phyloP scores from a whole-genome alignment of 2,797 vertebrate species.

The Danionella dracula region DNA sequence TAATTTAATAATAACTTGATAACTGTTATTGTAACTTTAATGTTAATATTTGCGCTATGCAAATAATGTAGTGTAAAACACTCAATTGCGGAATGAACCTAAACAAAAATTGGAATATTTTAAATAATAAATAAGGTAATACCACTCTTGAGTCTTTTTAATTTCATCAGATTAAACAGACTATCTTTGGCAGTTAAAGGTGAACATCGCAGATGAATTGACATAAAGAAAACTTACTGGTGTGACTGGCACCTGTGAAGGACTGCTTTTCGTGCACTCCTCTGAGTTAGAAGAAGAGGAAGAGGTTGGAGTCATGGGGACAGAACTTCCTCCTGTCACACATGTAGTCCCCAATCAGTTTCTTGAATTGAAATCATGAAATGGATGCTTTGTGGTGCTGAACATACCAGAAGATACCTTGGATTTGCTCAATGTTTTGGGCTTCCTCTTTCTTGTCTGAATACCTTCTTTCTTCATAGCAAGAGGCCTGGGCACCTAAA shows the following conservation, averaged over 20 bases:
- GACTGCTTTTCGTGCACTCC: conserved; percentile 90
- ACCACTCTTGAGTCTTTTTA: no score
- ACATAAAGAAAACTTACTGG: conserved; percentile 73
- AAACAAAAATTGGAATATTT: no score
- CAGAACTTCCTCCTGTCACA: conserved; percentile 79
- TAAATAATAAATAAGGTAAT: no score
- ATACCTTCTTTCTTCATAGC: conserved; percentile 99
- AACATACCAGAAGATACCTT: conserved; percentile 83
- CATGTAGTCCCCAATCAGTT: not conserved
- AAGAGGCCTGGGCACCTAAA: conserved; percentile 91
- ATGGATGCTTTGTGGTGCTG: not conserved
- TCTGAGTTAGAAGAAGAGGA: conserved; percentile 95
- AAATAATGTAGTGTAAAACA: no score
- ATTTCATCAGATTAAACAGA: no score
- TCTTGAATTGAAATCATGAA: not conserved
- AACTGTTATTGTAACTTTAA: no score
- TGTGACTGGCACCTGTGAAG: conserved; percentile 81
- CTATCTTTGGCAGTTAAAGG: no score
- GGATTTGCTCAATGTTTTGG: conserved; percentile 92
- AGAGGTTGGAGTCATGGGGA: conserved; percentile 96
- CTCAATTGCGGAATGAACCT: no score
- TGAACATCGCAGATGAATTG: no score
- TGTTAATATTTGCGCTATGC: no score
- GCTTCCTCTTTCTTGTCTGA: conserved; percentile 98
- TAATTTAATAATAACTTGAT: no score